phyloP scores from a whole-genome alignment of 1,140 invertebrate species.

The Diplogasteroides magnus region DNA sequence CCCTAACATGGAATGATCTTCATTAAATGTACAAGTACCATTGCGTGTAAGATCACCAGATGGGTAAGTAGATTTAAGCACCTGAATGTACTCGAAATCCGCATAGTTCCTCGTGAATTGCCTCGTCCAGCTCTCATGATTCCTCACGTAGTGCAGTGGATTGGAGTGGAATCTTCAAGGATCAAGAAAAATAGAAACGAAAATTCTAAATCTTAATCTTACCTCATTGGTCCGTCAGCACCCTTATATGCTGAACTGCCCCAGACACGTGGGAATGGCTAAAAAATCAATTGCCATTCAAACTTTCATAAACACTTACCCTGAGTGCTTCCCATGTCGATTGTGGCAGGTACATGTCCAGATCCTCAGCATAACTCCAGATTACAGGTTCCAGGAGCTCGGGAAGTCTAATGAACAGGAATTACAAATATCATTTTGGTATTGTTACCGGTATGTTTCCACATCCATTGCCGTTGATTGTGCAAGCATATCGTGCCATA shows the following conservation, averaged over 20 bases:
- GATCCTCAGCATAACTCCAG: conserved; percentile 54
- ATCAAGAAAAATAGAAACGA: no score
- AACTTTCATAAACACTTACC: conserved; percentile 5
- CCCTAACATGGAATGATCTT: conserved; percentile 35
- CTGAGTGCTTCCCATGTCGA: conserved; percentile 48
- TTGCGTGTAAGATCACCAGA: no score
- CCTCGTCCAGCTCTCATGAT: conserved; percentile 49
- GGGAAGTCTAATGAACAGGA: not conserved
- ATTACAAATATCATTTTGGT: conserved; percentile 23
- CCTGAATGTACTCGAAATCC: conserved; percentile 47
- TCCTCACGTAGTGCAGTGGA: conserved; percentile 48
- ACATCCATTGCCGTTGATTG: conserved; percentile 31
- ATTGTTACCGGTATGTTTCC: conserved; percentile 14
- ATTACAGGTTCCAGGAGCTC: conserved; percentile 46
- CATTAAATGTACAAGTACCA: conserved; percentile 8
- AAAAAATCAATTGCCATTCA: conserved; percentile 30
- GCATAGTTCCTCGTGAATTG: conserved; percentile 45
- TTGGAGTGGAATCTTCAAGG: conserved; percentile 46
- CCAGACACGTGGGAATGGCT: conserved; percentile 69
- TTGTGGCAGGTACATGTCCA: conserved; percentile 47
- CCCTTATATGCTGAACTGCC: conserved; percentile 83
- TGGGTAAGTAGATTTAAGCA: conserved; percentile 10
- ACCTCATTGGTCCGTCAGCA: no score
- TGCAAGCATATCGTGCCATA: conserved; percentile 52
- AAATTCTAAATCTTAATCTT: no score